Base-by-base conservation (phyloP, 2,888 invertebrate species). In the Conchocele bisecta region DNA sequence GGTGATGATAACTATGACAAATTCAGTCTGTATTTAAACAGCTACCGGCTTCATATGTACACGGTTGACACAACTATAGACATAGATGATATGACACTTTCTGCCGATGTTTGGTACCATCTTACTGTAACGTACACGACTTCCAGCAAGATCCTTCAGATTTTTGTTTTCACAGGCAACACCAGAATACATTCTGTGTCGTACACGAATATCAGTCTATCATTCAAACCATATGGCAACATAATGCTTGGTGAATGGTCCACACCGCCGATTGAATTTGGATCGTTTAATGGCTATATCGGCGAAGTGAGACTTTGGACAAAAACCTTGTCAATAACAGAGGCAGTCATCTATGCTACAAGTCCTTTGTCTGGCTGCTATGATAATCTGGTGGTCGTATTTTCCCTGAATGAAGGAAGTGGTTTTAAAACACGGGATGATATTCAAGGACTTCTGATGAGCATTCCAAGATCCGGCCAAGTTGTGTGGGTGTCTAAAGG, bases 241-340 rank as follows among this genome's bases (percentile, higher is more conserved):
- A 35, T 82, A 2, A 46, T 71, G 24, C 33, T 82, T 42, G 80
- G 74, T n/a, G 64, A 54, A n/a, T 82, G 82, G 82, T 60, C 59
- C n/a, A 31, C 58, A 33, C 69, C 73, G 24, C 76, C 72, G 29
- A 13, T 63, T 3, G 26, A 61, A 1, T 73, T 77, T 64, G 64
- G 63, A 11, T 15, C n/a, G 6, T 67, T 73, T 29, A 13, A 31
- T 17, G 76, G 76, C 2, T 26, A 67, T 6, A 39, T 73, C 37
- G 73, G 81, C 51, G 78, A 80, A 48, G 44, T 85, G 1, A 61
- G 80, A 37, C 58, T 82, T 3, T 84, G 84, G 82, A 69, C 75
- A 33, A 60, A 58, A 28, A 57, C 64, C 24, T 50, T 83, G 22
- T 51, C 51, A 31, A 51, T 51, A 20, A 51, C 51, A 11, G 33